Evolutionary conservation across 1,140 invertebrate genomes (phyloP).

Genomic region (Triops longicaudatus): DNA sequence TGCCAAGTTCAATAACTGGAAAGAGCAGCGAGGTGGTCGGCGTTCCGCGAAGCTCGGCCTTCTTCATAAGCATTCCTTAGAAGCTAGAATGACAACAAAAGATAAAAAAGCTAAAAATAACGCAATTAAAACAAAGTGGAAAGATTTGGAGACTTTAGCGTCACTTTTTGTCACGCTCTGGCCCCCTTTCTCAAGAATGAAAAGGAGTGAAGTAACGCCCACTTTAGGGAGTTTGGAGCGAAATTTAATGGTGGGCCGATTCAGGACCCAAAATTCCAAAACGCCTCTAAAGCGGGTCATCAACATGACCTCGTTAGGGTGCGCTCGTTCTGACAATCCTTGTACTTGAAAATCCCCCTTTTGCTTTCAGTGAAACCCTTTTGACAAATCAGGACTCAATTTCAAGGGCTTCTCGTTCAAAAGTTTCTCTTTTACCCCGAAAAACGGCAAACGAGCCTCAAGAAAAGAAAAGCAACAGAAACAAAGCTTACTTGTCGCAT

Average conservation of each 20-base stretch:
- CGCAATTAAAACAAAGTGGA: not conserved
- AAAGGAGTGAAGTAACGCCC: too few species aligned
- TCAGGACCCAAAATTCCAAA: not conserved
- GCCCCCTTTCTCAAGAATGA: too few species aligned
- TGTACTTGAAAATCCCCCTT: not conserved
- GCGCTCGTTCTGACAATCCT: not conserved
- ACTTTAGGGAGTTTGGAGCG: too few species aligned
- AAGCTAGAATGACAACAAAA: too few species aligned
- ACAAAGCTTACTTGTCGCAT: constrained; percentile 5
- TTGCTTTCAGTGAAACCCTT: constrained; percentile 4
- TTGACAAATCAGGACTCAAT: not conserved
- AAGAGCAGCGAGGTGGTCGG: not conserved
- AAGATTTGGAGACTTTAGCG: not conserved
- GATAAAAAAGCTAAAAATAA: not conserved
- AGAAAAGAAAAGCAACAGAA: not conserved
- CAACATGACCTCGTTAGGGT: not conserved
- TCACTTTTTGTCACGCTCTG: too few species aligned
- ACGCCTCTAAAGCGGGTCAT: not conserved
- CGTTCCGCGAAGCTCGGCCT: not conserved
- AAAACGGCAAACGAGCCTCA: not conserved
- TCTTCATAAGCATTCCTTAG: not conserved
- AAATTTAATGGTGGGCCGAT: not conserved
- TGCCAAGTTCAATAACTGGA: not conserved
- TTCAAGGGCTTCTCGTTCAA: not conserved
- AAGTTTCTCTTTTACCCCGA: not conserved